Evolutionary conservation across 2,888 invertebrate genomes (phyloP).

Genomic region (Colletes collaris): DNA sequence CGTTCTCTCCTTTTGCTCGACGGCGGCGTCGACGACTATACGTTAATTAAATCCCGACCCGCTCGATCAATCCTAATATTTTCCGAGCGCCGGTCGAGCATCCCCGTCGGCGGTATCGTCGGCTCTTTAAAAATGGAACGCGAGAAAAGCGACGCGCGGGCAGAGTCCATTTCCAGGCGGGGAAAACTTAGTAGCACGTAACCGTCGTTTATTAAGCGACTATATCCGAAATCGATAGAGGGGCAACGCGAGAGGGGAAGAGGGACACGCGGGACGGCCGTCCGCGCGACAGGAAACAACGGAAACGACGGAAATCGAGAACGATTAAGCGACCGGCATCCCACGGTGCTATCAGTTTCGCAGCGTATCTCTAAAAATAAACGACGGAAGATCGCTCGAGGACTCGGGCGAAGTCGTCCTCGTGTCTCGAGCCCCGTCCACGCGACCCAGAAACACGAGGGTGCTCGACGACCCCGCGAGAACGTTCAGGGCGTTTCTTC

Average conservation of each 20-base stretch:
- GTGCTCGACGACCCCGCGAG: background rate
- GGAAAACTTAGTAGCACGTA: conserved; percentile 24
- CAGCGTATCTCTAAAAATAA: conserved; percentile 20
- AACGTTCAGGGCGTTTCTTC: background rate
- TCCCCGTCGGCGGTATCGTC: background rate
- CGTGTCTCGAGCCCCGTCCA: background rate
- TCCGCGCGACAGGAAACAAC: conserved; percentile 8
- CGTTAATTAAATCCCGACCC: background rate
- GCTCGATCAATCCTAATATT: no score
- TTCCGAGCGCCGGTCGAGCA: background rate
- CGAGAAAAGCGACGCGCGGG: background rate
- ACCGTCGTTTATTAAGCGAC: conserved; percentile 27
- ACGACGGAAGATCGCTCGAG: background rate
- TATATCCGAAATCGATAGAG: conserved; percentile 46
- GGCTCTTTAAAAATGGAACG: background rate
- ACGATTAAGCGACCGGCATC: conserved; percentile 17
- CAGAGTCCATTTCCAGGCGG: background rate
- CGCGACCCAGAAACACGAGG: conserved; percentile 25
- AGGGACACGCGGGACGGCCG: background rate
- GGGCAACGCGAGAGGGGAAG: background rate
- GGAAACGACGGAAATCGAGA: conserved; percentile 26
- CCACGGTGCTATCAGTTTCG: conserved; percentile 3
- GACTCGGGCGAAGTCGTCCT: background rate
- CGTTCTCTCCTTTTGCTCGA: no score
- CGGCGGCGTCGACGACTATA: background rate